These are phyloP conservation scores for Mobula hypostoma DNA, from an alignment of 2,113 vertebrate species.

Conservation along the genomic window DNA sequence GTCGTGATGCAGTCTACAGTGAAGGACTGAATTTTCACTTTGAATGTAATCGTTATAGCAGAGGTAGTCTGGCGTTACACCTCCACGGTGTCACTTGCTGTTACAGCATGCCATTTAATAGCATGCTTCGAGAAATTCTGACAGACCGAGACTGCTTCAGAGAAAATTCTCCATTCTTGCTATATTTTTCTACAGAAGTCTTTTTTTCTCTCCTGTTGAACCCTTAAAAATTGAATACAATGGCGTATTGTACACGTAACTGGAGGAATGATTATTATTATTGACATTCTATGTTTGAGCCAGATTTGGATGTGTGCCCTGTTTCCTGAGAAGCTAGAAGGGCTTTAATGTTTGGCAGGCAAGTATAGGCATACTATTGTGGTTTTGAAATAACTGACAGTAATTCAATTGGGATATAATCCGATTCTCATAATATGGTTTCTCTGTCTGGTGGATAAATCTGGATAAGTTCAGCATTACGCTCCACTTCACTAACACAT, in stretches of 20 bases:
- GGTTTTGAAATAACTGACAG: background rate
- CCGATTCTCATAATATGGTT: background rate
- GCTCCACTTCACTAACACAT: background rate
- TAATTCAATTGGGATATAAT: background rate
- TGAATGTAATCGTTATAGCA: background rate
- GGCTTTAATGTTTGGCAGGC: slow-evolving; percentile 14
- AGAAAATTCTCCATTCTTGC: background rate
- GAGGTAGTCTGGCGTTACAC: background rate
- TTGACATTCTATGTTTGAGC: background rate
- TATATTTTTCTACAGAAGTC: background rate
- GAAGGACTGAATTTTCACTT: background rate
- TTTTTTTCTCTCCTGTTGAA: background rate
- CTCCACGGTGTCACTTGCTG: background rate
- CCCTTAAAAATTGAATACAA: background rate
- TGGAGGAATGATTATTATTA: slow-evolving; percentile 8
- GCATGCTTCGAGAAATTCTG: background rate
- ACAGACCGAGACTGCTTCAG: background rate
- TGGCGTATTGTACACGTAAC: background rate
- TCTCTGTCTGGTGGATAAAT: background rate
- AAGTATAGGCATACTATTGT: background rate
- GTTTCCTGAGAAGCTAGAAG: background rate
- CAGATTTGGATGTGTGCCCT: background rate
- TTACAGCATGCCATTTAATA: background rate
- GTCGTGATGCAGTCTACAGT: background rate
- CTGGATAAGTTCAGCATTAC: background rate